phyloP scores from a whole-genome alignment of 2,888 invertebrate genomes.

The Lucinisca nassula region DNA sequence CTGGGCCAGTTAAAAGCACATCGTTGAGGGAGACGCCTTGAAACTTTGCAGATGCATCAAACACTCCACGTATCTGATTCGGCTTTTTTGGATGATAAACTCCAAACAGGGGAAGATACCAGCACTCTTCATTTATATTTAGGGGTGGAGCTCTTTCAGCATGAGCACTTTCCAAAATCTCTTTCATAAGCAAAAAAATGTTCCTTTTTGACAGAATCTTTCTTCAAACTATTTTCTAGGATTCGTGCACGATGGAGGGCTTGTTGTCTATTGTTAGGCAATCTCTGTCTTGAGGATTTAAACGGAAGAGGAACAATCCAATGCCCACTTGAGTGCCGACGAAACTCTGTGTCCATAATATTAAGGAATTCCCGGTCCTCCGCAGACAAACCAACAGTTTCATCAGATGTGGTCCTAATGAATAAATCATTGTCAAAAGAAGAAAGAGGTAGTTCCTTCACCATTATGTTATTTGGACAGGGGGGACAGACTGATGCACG shows the following conservation, averaged over 20 bases:
- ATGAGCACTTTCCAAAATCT: conserved; percentile 19
- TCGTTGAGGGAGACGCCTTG: neutral
- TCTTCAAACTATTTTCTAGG: conserved; percentile 14
- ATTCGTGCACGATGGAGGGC: conserved; percentile 14
- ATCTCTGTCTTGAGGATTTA: neutral
- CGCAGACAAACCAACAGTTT: conserved; percentile 17
- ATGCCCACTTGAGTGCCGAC: conserved; percentile 5
- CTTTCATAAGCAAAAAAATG: conserved; percentile 47
- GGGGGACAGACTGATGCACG: conserved; percentile 22
- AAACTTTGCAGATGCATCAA: conserved; percentile 58
- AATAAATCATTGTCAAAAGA: conserved; percentile 20
- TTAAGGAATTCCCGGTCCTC: conserved; percentile 30
- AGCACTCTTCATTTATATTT: conserved; percentile 28
- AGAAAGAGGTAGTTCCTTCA: neutral
- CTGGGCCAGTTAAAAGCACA: conserved; percentile 48
- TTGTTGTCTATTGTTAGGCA: conserved; percentile 37
- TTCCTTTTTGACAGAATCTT: conserved; percentile 19
- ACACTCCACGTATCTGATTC: conserved; percentile 47
- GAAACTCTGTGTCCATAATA: conserved; percentile 25
- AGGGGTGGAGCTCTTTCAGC: conserved; percentile 56
- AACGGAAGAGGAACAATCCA: conserved; percentile 39
- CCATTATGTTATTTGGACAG: conserved; percentile 12
- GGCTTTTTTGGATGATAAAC: neutral
- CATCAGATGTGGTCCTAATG: conserved; percentile 7
- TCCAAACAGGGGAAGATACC: conserved; percentile 49